phyloP scores from a whole-genome alignment of 2,797 vertebrate genomes.

The Cossypha polioptera region DNA sequence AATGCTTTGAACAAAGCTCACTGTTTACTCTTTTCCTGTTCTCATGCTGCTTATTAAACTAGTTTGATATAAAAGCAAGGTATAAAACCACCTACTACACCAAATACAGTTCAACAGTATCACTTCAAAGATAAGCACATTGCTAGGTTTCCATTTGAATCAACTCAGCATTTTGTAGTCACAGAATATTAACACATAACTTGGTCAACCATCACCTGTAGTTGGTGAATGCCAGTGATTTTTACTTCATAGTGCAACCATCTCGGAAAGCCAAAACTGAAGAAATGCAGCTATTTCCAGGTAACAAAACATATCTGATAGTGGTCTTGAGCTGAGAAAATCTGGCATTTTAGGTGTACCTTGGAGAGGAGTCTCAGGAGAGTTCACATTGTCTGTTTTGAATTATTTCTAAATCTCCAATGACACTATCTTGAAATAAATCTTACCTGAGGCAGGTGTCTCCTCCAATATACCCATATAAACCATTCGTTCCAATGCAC shows the following conservation, averaged over 20 bases:
- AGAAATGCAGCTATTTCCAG: constrained; percentile 53
- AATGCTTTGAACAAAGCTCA: constrained; percentile 15
- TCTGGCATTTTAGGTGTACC: constrained; percentile 37
- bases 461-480: neutral
- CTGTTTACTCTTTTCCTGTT: constrained; percentile 3
- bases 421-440: constrained; percentile 23
- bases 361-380: constrained; percentile 10
- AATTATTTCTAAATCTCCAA: constrained; percentile 38
- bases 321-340: constrained; percentile 34
- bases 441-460: neutral
- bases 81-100: constrained; percentile 7
- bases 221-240: constrained; percentile 49
- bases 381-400: constrained; percentile 1
- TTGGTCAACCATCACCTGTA: constrained; percentile 42
- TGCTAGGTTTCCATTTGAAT: constrained; percentile 50
- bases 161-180: constrained; percentile 49
- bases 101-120: constrained; percentile 16
- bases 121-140: constrained; percentile 43
- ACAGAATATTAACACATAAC: constrained; percentile 37
- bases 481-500: neutral
- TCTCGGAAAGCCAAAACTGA: constrained; percentile 28
- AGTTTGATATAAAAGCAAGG: neutral
- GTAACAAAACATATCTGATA: constrained; percentile 39
- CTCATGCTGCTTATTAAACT: constrained; percentile 23
- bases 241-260: constrained; percentile 42